Conservation (phyloP, 2,888 invertebrate species). For the Agrotis puta region DNA sequence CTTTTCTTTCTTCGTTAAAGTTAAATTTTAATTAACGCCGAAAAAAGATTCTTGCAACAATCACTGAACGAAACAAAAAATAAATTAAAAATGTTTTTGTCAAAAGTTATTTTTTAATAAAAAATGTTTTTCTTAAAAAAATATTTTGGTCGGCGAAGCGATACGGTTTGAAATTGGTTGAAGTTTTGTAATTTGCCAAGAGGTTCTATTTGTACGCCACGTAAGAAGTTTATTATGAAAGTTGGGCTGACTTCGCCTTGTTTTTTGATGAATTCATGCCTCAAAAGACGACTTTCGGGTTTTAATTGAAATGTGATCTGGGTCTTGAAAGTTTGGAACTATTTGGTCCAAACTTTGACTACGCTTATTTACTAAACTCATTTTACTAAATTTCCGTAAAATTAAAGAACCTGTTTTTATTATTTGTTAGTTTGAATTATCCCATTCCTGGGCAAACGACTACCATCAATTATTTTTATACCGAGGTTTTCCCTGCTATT, state of each 20-base stretch:
- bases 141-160: constrained; percentile 21
- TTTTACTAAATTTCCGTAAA: not conserved
- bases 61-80: constrained; percentile 4
- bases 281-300: constrained; percentile 23
- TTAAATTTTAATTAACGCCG: constrained; percentile 15
- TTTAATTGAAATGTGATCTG: constrained; percentile 30
- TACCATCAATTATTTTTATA: too few relatives aligned
- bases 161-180: constrained; percentile 27
- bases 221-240: constrained; percentile 47
- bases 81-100: constrained; percentile 15
- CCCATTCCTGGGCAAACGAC: too few relatives aligned
- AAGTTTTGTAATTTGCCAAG: constrained; percentile 60
- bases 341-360: too few relatives aligned
- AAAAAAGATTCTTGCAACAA: constrained; percentile 11
- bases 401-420: not conserved
- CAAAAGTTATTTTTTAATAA: constrained; percentile 44
- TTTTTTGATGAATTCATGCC: constrained; percentile 32
- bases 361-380: not conserved
- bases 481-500: too few relatives aligned
- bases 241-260: constrained; percentile 18
- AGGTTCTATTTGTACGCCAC: constrained; percentile 39
- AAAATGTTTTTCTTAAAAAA: constrained; percentile 33
- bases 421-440: not conserved
- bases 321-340: constrained; percentile 9
- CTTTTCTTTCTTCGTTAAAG: constrained; percentile 16